Evolutionary conservation across 2,797 vertebrate species (phyloP).

Genomic region (Mionectes olivaceus): DNA sequence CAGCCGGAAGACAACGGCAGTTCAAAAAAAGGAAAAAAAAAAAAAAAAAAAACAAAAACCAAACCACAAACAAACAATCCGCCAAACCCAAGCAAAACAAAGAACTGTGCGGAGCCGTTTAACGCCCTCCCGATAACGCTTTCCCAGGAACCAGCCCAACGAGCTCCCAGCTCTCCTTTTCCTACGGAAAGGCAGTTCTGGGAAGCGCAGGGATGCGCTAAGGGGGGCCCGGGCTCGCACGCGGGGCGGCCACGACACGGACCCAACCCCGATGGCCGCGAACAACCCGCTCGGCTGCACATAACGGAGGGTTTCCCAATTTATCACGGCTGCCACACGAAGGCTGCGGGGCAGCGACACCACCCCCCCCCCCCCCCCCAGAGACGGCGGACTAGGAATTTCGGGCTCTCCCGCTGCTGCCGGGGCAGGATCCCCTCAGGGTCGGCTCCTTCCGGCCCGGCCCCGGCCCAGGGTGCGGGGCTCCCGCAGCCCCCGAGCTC

Average conservation of each 20-base stretch:
- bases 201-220: neutral
- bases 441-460: neutral
- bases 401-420: neutral
- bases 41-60: no score
- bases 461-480: no score
- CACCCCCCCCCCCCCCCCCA: fast-evolving
- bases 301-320: fast-evolving
- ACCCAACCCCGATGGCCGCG: no score
- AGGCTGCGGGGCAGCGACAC: neutral
- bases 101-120: neutral
- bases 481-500: neutral
- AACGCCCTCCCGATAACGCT: neutral
- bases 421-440: neutral
- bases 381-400: fast-evolving
- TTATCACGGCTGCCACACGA: fast-evolving
- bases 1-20: neutral
- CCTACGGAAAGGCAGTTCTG: neutral
- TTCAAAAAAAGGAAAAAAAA: no score
- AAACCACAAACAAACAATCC: no score
- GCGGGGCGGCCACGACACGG: neutral
- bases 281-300: neutral
- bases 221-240: no score
- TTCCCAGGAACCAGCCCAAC: neutral
- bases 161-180: neutral
- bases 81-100: neutral